Conservation (phyloP, 1,140 invertebrate genomes). For the Drosophila tropicalis region DNA sequence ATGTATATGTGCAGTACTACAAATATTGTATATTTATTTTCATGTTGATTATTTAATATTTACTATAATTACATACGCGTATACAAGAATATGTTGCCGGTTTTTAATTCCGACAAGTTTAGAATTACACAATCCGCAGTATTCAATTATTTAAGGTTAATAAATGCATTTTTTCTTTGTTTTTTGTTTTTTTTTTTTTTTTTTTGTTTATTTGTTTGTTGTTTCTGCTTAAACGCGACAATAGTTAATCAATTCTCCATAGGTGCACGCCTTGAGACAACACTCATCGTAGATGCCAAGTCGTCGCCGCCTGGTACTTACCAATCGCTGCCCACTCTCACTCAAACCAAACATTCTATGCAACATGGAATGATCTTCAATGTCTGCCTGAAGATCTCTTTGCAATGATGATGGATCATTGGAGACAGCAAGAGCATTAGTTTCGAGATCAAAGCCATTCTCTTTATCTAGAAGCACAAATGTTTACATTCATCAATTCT, state of each 20-base stretch:
- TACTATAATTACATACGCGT: slow-evolving; percentile 23
- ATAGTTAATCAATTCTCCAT: slow-evolving; percentile 32
- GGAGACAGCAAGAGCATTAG: background rate
- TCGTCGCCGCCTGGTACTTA: slow-evolving; percentile 40
- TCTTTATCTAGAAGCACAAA: background rate
- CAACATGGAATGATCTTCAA: slow-evolving; percentile 26
- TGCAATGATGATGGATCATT: no score
- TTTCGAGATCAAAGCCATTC: slow-evolving; percentile 9
- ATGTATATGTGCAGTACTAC: slow-evolving; percentile 33
- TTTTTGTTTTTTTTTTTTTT: background rate
- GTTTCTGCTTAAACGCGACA: slow-evolving; percentile 23
- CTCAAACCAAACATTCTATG: slow-evolving; percentile 16
- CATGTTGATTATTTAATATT: slow-evolving; percentile 41
- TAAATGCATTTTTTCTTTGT: background rate
- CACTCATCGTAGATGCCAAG: slow-evolving; percentile 50
- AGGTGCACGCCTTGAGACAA: slow-evolving; percentile 42
- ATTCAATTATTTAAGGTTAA: background rate
- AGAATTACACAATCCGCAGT: background rate
- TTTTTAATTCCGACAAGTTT: background rate
- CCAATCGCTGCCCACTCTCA: slow-evolving; percentile 23
- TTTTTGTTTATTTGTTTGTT: background rate
- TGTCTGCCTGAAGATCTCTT: background rate
- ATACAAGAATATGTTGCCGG: slow-evolving; percentile 17
- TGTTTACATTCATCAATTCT: background rate
- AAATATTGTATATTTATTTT: slow-evolving; percentile 25